Conservation (phyloP, 1,140 invertebrate genomes). For the Grapholita molesta region DNA sequence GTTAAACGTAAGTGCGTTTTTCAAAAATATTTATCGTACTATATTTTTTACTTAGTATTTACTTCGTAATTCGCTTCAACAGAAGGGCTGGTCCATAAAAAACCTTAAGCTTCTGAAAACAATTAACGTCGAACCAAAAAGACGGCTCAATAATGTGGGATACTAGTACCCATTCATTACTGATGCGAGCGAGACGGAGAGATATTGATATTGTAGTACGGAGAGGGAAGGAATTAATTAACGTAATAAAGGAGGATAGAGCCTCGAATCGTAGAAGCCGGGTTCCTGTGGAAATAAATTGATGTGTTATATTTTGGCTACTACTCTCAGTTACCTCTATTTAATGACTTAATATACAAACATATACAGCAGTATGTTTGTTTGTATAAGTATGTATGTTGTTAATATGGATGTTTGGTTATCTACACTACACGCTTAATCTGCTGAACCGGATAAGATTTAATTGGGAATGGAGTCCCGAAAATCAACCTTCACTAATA, state of each 20-base stretch:
- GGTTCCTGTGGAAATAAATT: background rate
- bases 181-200: background rate
- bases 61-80: background rate
- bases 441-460: too few relatives aligned
- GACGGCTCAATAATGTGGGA: slow-evolving; percentile 12
- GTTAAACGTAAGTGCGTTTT: too few relatives aligned
- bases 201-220: background rate
- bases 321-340: too few relatives aligned
- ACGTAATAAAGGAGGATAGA: slow-evolving; percentile 7
- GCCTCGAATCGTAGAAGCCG: background rate
- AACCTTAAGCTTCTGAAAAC: background rate
- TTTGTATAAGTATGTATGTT: too few relatives aligned
- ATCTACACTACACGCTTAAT: too few relatives aligned
- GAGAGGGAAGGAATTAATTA: slow-evolving; percentile 17
- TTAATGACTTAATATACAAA: too few relatives aligned
- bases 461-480: too few relatives aligned
- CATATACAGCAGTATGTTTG: too few relatives aligned
- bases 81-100: background rate
- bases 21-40: too few relatives aligned
- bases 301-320: background rate
- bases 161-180: slow-evolving; percentile 16
- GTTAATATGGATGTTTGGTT: too few relatives aligned
- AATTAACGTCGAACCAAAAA: slow-evolving; percentile 3
- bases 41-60: too few relatives aligned
- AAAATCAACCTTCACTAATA: too few relatives aligned